Percentiles rank a stretch among this genome's conserved stretches.
Evolutionary conservation across 1,140 invertebrate genomes (phyloP).

Genomic region (Scaptomyza pallida): DNA sequence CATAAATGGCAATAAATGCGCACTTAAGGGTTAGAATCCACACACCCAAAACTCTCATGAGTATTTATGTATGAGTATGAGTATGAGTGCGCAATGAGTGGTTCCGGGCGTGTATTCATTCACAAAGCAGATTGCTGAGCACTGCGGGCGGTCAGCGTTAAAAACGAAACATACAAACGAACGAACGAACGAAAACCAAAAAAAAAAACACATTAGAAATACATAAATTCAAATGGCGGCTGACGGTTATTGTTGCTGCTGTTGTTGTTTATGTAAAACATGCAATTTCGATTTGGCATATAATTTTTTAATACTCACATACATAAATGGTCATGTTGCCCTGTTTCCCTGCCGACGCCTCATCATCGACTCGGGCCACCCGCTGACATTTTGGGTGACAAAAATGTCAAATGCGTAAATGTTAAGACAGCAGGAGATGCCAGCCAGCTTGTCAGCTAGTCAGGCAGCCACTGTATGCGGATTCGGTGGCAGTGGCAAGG

Average conservation of each 20-base stretch:
- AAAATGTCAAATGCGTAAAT: constrained; percentile 74
- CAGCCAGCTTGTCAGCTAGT: neutral
- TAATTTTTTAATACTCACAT: constrained; percentile 75
- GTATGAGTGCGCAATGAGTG: constrained; percentile 2
- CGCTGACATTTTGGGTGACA: constrained; percentile 76
- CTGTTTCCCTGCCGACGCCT: neutral
- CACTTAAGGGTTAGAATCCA: constrained; percentile 74
- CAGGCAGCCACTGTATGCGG: neutral
- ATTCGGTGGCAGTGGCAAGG: neutral
- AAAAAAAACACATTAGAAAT: constrained; percentile 57
- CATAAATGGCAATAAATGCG: constrained; percentile 78
- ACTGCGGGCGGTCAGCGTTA: constrained; percentile 61
- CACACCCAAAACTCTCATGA: constrained; percentile 4
- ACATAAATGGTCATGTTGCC: neutral
- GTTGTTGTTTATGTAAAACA: constrained; percentile 74
- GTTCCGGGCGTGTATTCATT: constrained; percentile 11
- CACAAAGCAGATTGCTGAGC: constrained; percentile 59
- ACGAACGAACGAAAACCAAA: constrained; percentile 26
- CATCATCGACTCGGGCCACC: constrained; percentile 26
- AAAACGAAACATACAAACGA: too few relatives aligned
- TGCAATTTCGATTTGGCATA: constrained; percentile 82
- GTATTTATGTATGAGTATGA: neutral
- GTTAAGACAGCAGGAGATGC: constrained; percentile 50
- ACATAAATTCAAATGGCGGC: constrained; percentile 56
- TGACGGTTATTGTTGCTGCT: constrained; percentile 31